Conservation (phyloP, 2,888 invertebrate species). For the Agrochola lychnidis region DNA sequence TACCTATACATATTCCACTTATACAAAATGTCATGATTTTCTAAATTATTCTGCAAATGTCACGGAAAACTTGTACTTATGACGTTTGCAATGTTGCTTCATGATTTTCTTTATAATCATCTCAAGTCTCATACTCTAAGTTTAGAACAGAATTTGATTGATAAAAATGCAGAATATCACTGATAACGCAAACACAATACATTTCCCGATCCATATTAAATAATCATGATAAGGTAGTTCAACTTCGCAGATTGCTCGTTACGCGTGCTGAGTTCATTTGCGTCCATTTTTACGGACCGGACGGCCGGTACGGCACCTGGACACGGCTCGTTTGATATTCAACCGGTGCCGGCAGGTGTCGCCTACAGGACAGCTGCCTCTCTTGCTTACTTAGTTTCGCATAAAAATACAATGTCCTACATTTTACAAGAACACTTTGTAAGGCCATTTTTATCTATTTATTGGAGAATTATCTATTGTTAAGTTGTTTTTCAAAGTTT, state of each 20-base stretch:
- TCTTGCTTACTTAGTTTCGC: constrained; percentile 42
- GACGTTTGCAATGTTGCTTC: no score
- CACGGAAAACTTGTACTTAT: no score
- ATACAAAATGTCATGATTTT: no score
- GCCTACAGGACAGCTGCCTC: constrained; percentile 44
- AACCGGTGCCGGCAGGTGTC: constrained; percentile 61
- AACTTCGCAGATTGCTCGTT: constrained; percentile 33
- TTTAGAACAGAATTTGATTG: no score
- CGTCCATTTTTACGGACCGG: constrained; percentile 33
- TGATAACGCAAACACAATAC: no score
- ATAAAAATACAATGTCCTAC: constrained; percentile 49
- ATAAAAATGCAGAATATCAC: no score
- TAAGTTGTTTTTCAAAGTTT: not conserved
- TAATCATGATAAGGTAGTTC: constrained; percentile 12
- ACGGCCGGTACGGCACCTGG: constrained; percentile 26
- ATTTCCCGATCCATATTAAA: not conserved
- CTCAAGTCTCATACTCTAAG: no score
- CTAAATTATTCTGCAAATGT: no score
- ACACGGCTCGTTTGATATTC: constrained; percentile 64
- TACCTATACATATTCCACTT: no score
- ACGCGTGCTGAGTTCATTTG: constrained; percentile 46
- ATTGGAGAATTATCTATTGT: not conserved
- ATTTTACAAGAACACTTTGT: constrained; percentile 17
- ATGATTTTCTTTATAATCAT: no score
- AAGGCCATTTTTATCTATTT: not conserved